A percentile compares a stretch with the other conserved stretches of the same genome.
phyloP scores from a whole-genome alignment of 1,140 invertebrate genomes.

The Himalopsyche phryganea region DNA sequence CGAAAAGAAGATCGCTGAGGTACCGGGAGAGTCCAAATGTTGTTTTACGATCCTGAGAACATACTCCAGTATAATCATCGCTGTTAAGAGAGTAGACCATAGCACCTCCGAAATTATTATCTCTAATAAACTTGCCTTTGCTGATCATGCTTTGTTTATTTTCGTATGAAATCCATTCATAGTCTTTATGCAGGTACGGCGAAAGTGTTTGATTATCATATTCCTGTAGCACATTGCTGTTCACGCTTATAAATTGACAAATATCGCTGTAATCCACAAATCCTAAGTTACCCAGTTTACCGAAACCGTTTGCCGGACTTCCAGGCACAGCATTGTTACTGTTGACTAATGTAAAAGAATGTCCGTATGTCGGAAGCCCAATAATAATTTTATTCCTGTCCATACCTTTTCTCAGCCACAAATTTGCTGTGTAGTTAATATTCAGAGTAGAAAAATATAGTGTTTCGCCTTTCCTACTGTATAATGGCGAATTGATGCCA shows the following conservation, averaged over 20 bases:
- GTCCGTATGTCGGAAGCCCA: conserved; percentile 88
- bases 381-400: conserved; percentile 79
- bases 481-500: conserved; percentile 78
- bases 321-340: conserved; percentile 61
- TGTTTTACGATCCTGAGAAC: conserved; percentile 1
- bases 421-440: conserved; percentile 76
- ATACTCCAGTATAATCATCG: conserved; percentile 55
- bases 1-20: conserved; percentile 18
- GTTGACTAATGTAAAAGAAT: conserved; percentile 71
- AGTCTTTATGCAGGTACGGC: conserved; percentile 70
- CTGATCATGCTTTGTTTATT: conserved; percentile 67
- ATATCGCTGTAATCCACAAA: conserved; percentile 68
- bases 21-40: conserved; percentile 21
- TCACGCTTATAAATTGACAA: conserved; percentile 61
- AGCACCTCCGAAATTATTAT: conserved; percentile 62
- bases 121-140: conserved; percentile 68
- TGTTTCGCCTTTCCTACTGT: conserved; percentile 55
- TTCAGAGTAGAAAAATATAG: conserved; percentile 71
- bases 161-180: conserved; percentile 90
- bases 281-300: conserved; percentile 63
- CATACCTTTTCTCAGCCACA: conserved; percentile 78
- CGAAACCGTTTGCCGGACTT: conserved; percentile 68
- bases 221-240: conserved; percentile 47
- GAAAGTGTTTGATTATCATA: conserved; percentile 69
- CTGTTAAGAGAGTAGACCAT: conserved; percentile 76